A percentile compares a stretch with the other conserved stretches of the same genome.
Evolutionary conservation across 2,113 vertebrate genomes (phyloP).

Genomic region (Dicrurus megarhynchus): DNA sequence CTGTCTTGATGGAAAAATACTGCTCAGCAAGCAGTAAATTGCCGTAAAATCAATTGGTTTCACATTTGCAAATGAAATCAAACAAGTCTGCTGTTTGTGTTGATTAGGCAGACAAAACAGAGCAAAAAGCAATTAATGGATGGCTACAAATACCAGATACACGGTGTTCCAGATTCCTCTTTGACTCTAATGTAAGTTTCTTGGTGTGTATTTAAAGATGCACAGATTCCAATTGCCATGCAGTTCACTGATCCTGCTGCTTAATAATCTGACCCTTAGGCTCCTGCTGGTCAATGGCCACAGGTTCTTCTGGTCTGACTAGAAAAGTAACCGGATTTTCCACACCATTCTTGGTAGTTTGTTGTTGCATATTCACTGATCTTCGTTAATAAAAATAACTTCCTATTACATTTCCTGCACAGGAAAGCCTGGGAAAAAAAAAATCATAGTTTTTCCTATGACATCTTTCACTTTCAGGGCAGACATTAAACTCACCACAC

Average conservation of each 20-base stretch:
- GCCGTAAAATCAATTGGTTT: not conserved
- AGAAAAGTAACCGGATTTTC: conserved; percentile 24
- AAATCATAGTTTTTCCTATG: not conserved
- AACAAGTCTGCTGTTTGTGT: not conserved
- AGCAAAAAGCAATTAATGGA: not conserved
- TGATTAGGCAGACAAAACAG: not conserved
- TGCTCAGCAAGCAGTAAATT: not conserved
- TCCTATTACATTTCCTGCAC: conserved; percentile 64
- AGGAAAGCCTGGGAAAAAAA: conserved; percentile 13
- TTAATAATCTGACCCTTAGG: not conserved
- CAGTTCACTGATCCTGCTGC: not conserved
- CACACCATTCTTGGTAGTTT: not conserved
- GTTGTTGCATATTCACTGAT: not conserved
- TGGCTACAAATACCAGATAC: not conserved
- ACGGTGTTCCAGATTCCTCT: not conserved
- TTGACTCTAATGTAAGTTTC: not conserved
- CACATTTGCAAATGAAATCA: conserved; percentile 2
- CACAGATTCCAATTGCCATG: not conserved
- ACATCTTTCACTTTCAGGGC: conserved; percentile 6
- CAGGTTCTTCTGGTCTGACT: conserved; percentile 6
- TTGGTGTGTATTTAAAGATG: not conserved
- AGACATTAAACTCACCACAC: not conserved
- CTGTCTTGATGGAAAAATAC: not conserved
- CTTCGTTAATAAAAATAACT: conserved; percentile 34
- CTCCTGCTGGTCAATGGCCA: not conserved